These are phyloP conservation scores for Erethizon dorsatum DNA, from an alignment of 2,797 vertebrate species.

Conservation along the genomic window DNA sequence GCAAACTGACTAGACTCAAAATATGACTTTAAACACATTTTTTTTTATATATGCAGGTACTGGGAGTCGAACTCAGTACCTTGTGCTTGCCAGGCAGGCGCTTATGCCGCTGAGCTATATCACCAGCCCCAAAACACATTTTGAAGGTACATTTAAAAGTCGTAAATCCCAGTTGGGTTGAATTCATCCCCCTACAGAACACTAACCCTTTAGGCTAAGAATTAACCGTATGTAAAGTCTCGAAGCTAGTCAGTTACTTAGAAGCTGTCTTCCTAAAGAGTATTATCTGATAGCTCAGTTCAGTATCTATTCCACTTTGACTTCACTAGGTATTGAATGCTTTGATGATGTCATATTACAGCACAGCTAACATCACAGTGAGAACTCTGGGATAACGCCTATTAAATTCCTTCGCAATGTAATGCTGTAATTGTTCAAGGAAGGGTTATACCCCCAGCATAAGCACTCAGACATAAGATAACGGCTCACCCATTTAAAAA, in stretches of 20 bases:
- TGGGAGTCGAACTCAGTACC: no score
- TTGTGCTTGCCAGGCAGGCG: no score
- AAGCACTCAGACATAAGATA: constrained; percentile 21
- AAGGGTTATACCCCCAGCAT: constrained; percentile 10
- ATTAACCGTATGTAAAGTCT: constrained; percentile 42
- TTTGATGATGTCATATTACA: constrained; percentile 48
- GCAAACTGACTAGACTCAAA: not conserved
- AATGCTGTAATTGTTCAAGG: constrained; percentile 34
- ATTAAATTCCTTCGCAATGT: constrained; percentile 50
- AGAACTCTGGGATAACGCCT: not conserved
- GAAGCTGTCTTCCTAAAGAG: not conserved
- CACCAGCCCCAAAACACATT: not conserved
- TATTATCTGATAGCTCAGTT: constrained; percentile 38
- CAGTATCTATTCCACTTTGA: constrained; percentile 40
- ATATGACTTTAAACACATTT: constrained; percentile 13
- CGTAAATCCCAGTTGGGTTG: constrained; percentile 16
- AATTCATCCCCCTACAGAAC: not conserved
- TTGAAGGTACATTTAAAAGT: constrained; percentile 63
- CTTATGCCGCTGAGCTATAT: no score
- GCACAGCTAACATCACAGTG: not conserved
- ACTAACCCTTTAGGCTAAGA: constrained; percentile 44
- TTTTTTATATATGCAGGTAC: not conserved
- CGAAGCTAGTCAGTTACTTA: not conserved
- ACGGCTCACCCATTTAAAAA: not conserved
- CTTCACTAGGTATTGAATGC: constrained; percentile 46